Evolutionary conservation across 1,140 invertebrate species (phyloP).

Genomic region (Neodiprion fabricii): DNA sequence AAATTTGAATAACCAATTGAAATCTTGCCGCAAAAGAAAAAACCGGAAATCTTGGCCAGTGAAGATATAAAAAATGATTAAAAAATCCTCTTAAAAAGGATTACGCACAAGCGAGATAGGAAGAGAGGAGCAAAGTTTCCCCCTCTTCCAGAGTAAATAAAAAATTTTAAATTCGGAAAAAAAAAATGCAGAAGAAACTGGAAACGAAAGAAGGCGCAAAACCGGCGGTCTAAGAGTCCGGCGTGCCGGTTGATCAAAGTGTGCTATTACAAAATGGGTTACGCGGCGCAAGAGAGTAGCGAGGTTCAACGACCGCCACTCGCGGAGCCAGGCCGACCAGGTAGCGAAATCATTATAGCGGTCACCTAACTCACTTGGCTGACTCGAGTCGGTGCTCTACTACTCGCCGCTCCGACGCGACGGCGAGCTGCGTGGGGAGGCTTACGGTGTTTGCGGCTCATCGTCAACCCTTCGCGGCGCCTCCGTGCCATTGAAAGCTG

Average conservation of each 20-base stretch:
- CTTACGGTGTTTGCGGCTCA: constrained; percentile 24
- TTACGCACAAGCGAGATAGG: no score
- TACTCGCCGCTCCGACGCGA: constrained; percentile 34
- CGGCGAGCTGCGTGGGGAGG: constrained; percentile 31
- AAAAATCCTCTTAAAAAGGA: no score
- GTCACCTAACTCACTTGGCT: constrained; percentile 39
- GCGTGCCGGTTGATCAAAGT: constrained; percentile 55
- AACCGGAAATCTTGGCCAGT: no score
- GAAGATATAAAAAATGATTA: no score
- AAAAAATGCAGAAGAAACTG: neutral
- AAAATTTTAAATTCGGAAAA: neutral
- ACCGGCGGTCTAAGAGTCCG: constrained; percentile 35
- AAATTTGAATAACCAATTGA: no score
- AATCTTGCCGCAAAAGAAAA: no score
- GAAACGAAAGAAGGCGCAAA: neutral
- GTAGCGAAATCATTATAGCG: constrained; percentile 57
- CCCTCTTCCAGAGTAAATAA: no score
- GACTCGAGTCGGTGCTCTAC: constrained; percentile 29
- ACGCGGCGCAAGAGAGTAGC: constrained; percentile 55
- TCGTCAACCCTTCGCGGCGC: constrained; percentile 35
- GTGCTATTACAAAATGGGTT: constrained; percentile 63
- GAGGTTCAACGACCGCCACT: constrained; percentile 54
- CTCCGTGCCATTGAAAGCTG: constrained; percentile 50
- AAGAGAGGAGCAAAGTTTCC: neutral
- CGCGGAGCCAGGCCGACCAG: constrained; percentile 36